Conservation (phyloP, 2,797 vertebrate species). For the Bovichtus diacanthus region DNA sequence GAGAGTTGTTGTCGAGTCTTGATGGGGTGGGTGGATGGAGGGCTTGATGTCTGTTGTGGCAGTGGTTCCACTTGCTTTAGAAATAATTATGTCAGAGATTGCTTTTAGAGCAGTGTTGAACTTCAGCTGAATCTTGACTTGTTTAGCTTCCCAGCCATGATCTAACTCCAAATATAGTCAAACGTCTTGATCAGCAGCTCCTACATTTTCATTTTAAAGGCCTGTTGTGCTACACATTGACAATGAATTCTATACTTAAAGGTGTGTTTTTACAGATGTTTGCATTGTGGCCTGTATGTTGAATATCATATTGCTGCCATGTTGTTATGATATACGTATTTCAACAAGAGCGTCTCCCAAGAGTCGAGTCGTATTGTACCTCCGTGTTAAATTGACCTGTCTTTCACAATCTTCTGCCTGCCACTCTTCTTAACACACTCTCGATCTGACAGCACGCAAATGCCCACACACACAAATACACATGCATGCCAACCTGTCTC, state of each 20-base stretch:
- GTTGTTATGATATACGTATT: not conserved
- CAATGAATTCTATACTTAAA: not conserved
- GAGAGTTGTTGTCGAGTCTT: slow-evolving; percentile 12
- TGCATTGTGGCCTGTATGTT: not conserved
- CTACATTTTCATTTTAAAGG: not conserved
- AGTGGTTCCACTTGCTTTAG: slow-evolving; percentile 32
- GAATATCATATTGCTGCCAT: not conserved
- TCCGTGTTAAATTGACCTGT: not conserved
- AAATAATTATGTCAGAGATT: slow-evolving; percentile 19
- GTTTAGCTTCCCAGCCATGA: slow-evolving; percentile 4
- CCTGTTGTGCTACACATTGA: not conserved
- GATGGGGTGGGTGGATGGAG: slow-evolving; percentile 30
- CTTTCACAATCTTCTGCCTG: slow-evolving; percentile 20
- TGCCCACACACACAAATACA: slow-evolving; percentile 29
- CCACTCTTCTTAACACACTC: slow-evolving; percentile 15
- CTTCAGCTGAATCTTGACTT: slow-evolving; percentile 6
- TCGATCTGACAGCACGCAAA: slow-evolving; percentile 41
- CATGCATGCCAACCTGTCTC: slow-evolving; percentile 19
- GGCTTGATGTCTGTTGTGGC: slow-evolving; percentile 18
- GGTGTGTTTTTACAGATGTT: not conserved
- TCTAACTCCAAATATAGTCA: slow-evolving; percentile 2
- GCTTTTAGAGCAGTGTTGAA: not conserved
- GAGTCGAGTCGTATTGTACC: not conserved
- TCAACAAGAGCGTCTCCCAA: not conserved
- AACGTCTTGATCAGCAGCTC: slow-evolving; percentile 1